Conservation (phyloP, 2,113 vertebrate genomes). For the Emydocephalus ijimae region DNA sequence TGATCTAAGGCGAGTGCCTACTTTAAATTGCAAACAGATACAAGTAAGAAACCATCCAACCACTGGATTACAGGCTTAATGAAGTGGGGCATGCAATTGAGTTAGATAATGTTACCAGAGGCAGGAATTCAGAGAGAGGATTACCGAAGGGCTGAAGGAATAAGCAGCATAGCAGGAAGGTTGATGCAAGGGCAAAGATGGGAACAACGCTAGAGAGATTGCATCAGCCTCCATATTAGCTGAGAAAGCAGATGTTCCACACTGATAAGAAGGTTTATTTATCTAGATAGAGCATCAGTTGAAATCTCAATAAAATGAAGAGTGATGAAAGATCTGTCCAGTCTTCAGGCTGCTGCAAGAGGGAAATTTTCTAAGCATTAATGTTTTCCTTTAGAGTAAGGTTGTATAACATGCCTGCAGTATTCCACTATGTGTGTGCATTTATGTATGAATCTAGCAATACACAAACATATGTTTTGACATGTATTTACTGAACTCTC, state of each 20-base stretch:
- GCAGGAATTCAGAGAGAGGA: conserved; percentile 43
- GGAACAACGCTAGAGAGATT: neutral
- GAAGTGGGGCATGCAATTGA: conserved; percentile 45
- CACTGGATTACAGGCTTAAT: conserved; percentile 64
- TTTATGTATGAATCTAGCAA: neutral
- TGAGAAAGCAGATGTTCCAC: neutral
- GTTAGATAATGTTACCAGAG: conserved; percentile 47
- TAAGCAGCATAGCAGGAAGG: neutral
- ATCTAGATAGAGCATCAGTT: neutral
- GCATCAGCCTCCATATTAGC: neutral
- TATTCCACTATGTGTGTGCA: neutral
- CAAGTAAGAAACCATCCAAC: conserved; percentile 62
- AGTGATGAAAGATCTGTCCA: neutral
- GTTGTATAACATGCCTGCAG: neutral
- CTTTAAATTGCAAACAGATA: conserved; percentile 65
- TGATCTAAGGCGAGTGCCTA: conserved; percentile 63
- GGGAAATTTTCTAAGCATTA: neutral
- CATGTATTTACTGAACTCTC: neutral
- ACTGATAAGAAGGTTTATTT: neutral
- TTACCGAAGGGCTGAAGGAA: conserved; percentile 45
- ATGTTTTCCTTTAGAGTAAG: neutral
- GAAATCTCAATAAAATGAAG: neutral
- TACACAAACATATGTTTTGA: neutral
- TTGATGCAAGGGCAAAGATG: neutral
- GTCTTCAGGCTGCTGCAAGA: neutral